Percentiles rank a stretch among this genome's conserved stretches.
Conservation (phyloP, 53 echinoderm and acorn worm species). For the Stichopus horrens region DNA sequence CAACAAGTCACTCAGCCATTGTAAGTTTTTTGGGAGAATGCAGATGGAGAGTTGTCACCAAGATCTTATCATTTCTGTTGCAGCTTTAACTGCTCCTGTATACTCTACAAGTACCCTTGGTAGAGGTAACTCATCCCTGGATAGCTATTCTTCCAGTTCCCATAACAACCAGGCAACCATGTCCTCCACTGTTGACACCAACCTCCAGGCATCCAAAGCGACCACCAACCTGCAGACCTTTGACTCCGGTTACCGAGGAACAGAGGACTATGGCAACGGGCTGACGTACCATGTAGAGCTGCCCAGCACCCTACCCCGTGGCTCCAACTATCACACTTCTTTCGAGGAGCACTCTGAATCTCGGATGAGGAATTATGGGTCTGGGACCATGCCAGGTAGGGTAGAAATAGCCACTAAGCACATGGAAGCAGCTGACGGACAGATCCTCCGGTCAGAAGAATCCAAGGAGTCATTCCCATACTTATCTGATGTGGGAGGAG, state of each 20-base stretch:
- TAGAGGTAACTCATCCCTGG: conserved; percentile 53
- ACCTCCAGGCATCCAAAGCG: conserved; percentile 34
- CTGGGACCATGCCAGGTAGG: conserved; percentile 1
- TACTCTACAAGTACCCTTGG: conserved; percentile 39
- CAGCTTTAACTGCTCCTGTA: conserved; percentile 66
- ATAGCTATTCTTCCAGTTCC: conserved; percentile 43
- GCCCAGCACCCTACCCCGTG: conserved; percentile 21
- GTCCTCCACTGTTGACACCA: conserved; percentile 39
- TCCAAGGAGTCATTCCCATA: conserved; percentile 36
- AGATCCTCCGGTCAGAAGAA: conserved; percentile 23
- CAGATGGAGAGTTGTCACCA: too few relatives aligned
- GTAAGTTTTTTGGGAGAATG: too few relatives aligned
- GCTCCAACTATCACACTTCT: conserved; percentile 22
- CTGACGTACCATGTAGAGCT: conserved; percentile 28
- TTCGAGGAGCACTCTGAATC: conserved; percentile 40
- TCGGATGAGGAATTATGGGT: conserved; percentile 10
- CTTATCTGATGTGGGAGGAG: not conserved
- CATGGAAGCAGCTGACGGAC: conserved; percentile 29
- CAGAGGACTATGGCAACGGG: not conserved
- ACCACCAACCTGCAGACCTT: conserved; percentile 4
- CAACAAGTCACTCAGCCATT: too few relatives aligned
- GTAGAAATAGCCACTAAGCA: conserved; percentile 24
- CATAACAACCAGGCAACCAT: conserved; percentile 51
- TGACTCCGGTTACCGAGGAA: conserved; percentile 1
- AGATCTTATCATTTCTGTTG: not conserved